Evolutionary conservation across 2,888 invertebrate genomes (phyloP), one percentile per base, ranked within the genome.

Genomic region (Tinea semifulvella): DNA sequence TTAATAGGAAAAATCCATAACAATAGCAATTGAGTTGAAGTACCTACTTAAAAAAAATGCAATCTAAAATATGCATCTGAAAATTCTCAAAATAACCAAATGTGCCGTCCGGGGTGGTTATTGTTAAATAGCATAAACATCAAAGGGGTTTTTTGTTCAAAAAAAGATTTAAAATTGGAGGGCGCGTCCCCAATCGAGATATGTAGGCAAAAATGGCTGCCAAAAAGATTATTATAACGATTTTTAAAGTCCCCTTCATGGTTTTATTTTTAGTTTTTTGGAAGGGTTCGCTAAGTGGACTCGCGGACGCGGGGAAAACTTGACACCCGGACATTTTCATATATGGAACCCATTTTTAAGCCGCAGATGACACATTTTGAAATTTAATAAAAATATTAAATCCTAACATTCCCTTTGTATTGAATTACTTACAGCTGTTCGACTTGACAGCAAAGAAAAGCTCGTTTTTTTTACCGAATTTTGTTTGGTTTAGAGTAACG

Each of bases 211-310:
- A 73, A 77, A 40, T 76, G 74, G 76, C 77, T 73, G 71, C 75
- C 79, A 71, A 22, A 40, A 22, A 79, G 77, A 77, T 80, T 79
- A 79, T 80, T 77, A 77, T 80, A 80, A 80, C 77, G 77, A 77
- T 80, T 79, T 77, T 77, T 71, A 74, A 67, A 69, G 70, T 68
- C 73, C 73, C 77, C 76, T 70, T 58, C 56, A 51, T 51, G 46
- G 47, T 49, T 52, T 47, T 48, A 47, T 48, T 54, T 53, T 47
- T 54, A 53, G 68, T 68, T 69, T 65, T 74, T 70, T 60, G 60
- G 62, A 69, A 70, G 72, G 77, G 77, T 74, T 70, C 11, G 68
- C 46, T 62, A 68, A 77, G 77, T 77, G 75, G 77, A 74, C 75
- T 63, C 64, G 61, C 73, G 68, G 68, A 55, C 57, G 18, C 2